Conservation (phyloP, 2,888 invertebrate species). For the Drosophila suboccidentalis region DNA sequence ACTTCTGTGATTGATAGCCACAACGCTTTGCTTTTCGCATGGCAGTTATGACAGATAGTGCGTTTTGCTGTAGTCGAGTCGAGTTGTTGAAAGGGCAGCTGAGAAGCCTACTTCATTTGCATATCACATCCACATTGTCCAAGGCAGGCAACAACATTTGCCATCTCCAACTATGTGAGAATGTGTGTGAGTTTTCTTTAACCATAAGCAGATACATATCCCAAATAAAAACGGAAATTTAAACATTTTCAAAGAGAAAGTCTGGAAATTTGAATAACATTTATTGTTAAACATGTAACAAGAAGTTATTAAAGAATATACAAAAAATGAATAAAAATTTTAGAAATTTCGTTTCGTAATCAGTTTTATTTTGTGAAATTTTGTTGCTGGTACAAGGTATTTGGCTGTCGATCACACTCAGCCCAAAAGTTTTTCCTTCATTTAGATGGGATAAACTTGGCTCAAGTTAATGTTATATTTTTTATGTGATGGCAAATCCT, state of each 20-base stretch:
- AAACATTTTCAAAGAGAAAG: too few species aligned
- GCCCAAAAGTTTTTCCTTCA: background rate
- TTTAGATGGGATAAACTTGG: background rate
- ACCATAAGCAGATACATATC: background rate
- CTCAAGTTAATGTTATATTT: background rate
- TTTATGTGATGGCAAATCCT: background rate
- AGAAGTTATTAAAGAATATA: too few species aligned
- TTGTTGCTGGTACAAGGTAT: background rate
- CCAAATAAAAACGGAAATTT: too few species aligned
- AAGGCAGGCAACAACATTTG: background rate
- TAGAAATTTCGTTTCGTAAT: too few species aligned
- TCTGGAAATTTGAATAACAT: too few species aligned
- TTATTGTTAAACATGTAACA: too few species aligned
- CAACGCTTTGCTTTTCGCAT: slow-evolving; percentile 13
- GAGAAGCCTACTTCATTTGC: slow-evolving; percentile 23
- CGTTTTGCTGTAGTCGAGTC: slow-evolving; percentile 12
- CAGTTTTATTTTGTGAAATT: background rate
- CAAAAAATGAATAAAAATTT: too few species aligned
- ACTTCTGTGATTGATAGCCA: slow-evolving; percentile 30
- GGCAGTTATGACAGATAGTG: slow-evolving; percentile 40
- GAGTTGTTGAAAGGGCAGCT: slow-evolving; percentile 17
- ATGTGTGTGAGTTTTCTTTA: background rate
- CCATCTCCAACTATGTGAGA: background rate
- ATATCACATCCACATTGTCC: slow-evolving; percentile 6
- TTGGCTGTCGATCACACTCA: background rate